Evolutionary conservation across 2,888 invertebrate genomes (phyloP).

Genomic region (Odiellus spinosus): DNA sequence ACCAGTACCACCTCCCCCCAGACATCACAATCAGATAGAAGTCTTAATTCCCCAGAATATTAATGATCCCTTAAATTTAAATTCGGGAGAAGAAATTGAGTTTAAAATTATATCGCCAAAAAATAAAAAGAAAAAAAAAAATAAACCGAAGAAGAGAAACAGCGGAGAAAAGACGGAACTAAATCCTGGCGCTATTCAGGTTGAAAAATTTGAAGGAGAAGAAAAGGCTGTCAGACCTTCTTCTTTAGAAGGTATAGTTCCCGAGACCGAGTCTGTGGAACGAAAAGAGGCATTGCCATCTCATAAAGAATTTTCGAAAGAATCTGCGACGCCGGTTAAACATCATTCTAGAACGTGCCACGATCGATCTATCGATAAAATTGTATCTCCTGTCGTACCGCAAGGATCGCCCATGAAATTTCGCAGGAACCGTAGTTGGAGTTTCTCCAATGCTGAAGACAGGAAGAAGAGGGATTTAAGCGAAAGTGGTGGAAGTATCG

Average conservation of each 20-base stretch:
- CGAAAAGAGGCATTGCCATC: not conserved
- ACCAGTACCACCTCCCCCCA: constrained; percentile 70
- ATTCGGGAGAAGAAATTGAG: constrained; percentile 26
- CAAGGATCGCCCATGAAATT: constrained; percentile 47
- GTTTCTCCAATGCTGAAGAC: constrained; percentile 7
- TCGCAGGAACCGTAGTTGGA: constrained; percentile 17
- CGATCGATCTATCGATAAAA: constrained; percentile 44
- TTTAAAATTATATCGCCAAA: constrained; percentile 19
- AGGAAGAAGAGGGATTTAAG: constrained; percentile 8
- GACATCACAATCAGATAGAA: constrained; percentile 47
- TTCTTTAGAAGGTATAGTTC: too few relatives aligned
- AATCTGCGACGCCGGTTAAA: not conserved
- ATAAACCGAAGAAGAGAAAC: constrained; percentile 19
- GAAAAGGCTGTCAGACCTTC: constrained; percentile 1
- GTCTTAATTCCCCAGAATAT: constrained; percentile 85
- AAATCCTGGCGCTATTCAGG: not conserved
- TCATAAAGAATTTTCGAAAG: constrained; percentile 1
- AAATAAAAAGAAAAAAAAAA: constrained; percentile 21
- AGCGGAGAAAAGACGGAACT: not conserved
- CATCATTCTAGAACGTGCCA: not conserved
- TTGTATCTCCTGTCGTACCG: constrained; percentile 78
- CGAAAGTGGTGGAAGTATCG: not conserved
- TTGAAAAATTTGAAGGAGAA: constrained; percentile 4
- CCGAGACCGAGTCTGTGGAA: not conserved
- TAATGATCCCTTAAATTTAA: constrained; percentile 72